A percentile compares a stretch with the other conserved stretches of the same genome.
Evolutionary conservation across 2,888 invertebrate species (phyloP).

Genomic region (Gordius sp.): DNA sequence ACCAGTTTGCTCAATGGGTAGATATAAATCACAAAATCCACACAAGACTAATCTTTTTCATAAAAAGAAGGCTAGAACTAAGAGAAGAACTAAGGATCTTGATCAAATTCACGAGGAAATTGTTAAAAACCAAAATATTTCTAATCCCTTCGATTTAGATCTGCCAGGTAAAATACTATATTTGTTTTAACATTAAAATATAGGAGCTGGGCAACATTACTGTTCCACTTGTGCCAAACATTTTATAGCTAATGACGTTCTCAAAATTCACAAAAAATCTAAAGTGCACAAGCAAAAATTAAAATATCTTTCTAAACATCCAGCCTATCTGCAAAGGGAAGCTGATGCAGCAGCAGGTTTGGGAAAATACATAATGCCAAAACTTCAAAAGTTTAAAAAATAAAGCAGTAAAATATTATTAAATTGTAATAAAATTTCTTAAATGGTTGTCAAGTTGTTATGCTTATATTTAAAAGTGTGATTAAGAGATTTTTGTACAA

Average conservation of each 20-base stretch:
- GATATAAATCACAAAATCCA: conserved; percentile 2
- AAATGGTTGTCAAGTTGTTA: too few relatives aligned
- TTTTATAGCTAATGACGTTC: conserved; percentile 4
- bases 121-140: too few relatives aligned
- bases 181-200: too few relatives aligned
- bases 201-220: background rate
- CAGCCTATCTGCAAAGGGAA: background rate
- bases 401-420: too few relatives aligned
- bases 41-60: background rate
- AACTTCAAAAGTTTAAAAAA: too few relatives aligned
- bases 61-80: conserved; percentile 1
- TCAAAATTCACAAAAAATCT: conserved; percentile 17
- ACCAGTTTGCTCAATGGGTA: too few relatives aligned
- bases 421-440: too few relatives aligned
- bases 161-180: too few relatives aligned
- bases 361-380: conserved; percentile 14
- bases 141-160: too few relatives aligned
- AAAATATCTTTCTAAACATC: conserved; percentile 24
- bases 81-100: conserved; percentile 5
- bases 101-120: conserved; percentile 9
- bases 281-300: conserved; percentile 25
- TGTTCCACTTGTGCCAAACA: background rate
- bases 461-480: too few relatives aligned
- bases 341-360: conserved; percentile 12
- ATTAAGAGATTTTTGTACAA: too few relatives aligned